These are phyloP conservation scores for Plusia festucae DNA, from an alignment of 2,888 invertebrate genomes.

Conservation along the genomic window DNA sequence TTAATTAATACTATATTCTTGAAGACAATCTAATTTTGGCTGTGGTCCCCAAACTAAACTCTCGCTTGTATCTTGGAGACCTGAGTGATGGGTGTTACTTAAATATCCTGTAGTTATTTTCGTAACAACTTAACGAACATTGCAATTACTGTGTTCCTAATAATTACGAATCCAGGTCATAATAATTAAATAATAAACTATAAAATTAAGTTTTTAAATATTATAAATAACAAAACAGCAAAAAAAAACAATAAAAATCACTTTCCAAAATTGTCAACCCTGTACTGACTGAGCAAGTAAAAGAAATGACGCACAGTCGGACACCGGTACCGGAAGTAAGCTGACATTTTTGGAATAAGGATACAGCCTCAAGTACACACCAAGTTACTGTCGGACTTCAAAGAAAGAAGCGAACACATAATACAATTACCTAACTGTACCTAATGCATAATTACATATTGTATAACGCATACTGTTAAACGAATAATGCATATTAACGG, in stretches of 20 bases:
- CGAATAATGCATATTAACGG: slow-evolving; percentile 13
- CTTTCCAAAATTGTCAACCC: slow-evolving; percentile 10
- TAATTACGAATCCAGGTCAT: too few relatives aligned
- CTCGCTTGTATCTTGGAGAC: too few relatives aligned
- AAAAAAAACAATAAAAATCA: background rate
- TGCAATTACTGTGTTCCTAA: background rate
- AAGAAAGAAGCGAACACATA: slow-evolving; percentile 24
- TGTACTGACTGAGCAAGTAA: slow-evolving; percentile 29
- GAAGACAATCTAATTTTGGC: too few relatives aligned
- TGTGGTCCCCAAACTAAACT: too few relatives aligned
- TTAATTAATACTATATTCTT: too few relatives aligned
- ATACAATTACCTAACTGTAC: slow-evolving; percentile 29
- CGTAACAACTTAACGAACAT: too few relatives aligned
- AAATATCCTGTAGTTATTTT: background rate
- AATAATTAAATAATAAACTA: too few relatives aligned
- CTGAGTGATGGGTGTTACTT: too few relatives aligned
- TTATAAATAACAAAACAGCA: too few relatives aligned
- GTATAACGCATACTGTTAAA: slow-evolving; percentile 12
- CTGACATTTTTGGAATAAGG: slow-evolving; percentile 69
- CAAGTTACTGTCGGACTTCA: slow-evolving; percentile 2
- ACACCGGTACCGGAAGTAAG: slow-evolving; percentile 61
- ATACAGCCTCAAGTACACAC: slow-evolving; percentile 43
- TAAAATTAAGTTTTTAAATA: too few relatives aligned
- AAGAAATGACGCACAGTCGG: slow-evolving; percentile 61
- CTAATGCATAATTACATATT: slow-evolving; percentile 39